A percentile compares a stretch with the other conserved stretches of the same genome.
Evolutionary conservation across 2,888 invertebrate genomes (phyloP).

Genomic region (Parochlus steinenii): DNA sequence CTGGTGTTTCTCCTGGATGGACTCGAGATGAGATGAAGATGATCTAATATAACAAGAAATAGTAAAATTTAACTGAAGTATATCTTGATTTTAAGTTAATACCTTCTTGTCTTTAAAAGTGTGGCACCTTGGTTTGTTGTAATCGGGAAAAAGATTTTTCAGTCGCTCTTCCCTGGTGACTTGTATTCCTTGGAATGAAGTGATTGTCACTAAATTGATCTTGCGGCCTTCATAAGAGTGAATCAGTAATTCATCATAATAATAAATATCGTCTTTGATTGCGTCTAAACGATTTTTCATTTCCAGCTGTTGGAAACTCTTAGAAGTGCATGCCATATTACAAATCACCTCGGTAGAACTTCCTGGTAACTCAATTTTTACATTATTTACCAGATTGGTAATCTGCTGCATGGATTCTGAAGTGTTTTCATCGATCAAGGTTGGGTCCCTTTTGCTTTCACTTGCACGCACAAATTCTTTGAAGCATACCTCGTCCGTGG

Average conservation of each 20-base stretch:
- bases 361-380: slow-evolving; percentile 3
- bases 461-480: too few species aligned
- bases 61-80: slow-evolving; percentile 3
- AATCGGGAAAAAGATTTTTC: slow-evolving; percentile 55
- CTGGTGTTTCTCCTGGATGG: slow-evolving; percentile 85
- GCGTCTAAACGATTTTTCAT: slow-evolving; percentile 3
- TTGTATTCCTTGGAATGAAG: slow-evolving; percentile 62
- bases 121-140: slow-evolving; percentile 45
- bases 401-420: slow-evolving; percentile 12
- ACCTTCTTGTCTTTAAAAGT: slow-evolving; percentile 67
- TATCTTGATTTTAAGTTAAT: slow-evolving; percentile 14
- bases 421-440: slow-evolving; percentile 10
- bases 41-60: slow-evolving; percentile 34
- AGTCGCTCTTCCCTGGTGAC: slow-evolving; percentile 54
- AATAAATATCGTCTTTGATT: slow-evolving; percentile 56
- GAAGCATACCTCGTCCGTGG: too few species aligned
- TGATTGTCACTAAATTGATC: slow-evolving; percentile 68
- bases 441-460: too few species aligned
- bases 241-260: slow-evolving; percentile 62
- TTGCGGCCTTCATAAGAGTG: slow-evolving; percentile 60
- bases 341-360: neutral
- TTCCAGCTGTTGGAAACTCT: neutral
- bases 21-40: slow-evolving; percentile 77
- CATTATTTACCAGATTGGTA: slow-evolving; percentile 7
- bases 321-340: neutral